Conservation (phyloP, 2,888 invertebrate species). For the Caenorhabditis afra region DNA sequence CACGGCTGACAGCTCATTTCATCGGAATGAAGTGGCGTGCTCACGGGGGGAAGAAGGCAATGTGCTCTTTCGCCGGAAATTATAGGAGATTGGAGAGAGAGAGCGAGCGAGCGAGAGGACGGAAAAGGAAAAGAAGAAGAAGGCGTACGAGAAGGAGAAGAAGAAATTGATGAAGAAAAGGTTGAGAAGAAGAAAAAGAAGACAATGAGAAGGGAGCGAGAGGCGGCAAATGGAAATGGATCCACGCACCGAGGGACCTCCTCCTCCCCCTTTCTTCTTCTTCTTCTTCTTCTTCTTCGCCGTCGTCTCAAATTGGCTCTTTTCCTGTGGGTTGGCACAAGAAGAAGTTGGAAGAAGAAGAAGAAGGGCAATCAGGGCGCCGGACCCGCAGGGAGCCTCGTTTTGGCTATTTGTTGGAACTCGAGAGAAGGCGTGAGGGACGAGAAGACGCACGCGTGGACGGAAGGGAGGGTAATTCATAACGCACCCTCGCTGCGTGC, state of each 20-base stretch:
- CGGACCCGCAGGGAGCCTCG: slow-evolving; percentile 34
- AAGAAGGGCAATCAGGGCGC: slow-evolving; percentile 47
- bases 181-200: slow-evolving; percentile 32
- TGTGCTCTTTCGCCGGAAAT: slow-evolving; percentile 39
- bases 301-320: slow-evolving; percentile 36
- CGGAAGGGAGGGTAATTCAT: slow-evolving; percentile 47
- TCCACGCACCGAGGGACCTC: slow-evolving; percentile 11
- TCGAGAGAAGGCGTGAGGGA: slow-evolving; percentile 7
- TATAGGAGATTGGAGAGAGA: slow-evolving; percentile 30
- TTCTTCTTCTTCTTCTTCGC: no score
- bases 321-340: slow-evolving; percentile 19
- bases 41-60: slow-evolving; percentile 1
- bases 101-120: slow-evolving; percentile 14
- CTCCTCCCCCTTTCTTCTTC: no score
- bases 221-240: slow-evolving; percentile 45
- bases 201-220: slow-evolving; percentile 34
- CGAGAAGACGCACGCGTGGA: slow-evolving; percentile 11
- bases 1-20: slow-evolving; percentile 4
- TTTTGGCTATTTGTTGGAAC: slow-evolving; percentile 20
- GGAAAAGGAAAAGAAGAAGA: slow-evolving; percentile 43
- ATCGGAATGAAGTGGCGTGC: background rate
- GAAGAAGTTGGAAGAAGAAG: slow-evolving; percentile 34
- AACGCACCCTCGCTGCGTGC: slow-evolving; percentile 46
- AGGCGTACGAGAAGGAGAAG: slow-evolving; percentile 6
- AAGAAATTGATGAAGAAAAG: slow-evolving; percentile 12